Conservation (phyloP, 2,888 invertebrate genomes). For the Acanthosepion esculentum region DNA sequence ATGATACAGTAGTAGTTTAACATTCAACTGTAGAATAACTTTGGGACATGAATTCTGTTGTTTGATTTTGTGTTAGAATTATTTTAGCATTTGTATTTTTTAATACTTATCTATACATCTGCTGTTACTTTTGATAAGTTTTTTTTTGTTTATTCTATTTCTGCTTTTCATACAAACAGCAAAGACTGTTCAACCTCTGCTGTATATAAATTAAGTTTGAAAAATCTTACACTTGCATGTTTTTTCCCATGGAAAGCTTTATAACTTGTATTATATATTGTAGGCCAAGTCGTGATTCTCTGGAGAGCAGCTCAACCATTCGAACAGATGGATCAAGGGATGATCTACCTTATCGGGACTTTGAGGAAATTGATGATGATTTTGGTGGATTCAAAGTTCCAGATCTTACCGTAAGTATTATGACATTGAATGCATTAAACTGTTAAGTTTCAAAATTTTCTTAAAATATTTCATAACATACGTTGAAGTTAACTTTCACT, state of each 20-base stretch:
- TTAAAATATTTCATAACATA: no score
- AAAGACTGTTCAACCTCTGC: no score
- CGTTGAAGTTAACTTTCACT: no score
- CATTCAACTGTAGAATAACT: no score
- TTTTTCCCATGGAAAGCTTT: background rate
- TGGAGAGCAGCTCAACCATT: conserved; percentile 60
- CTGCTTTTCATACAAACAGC: no score
- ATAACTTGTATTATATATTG: background rate
- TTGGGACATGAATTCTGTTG: no score
- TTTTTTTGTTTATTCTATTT: no score
- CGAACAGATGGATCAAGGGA: conserved; percentile 56
- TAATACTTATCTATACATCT: background rate
- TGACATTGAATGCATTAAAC: background rate
- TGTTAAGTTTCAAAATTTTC: background rate
- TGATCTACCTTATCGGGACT: conserved; percentile 64
- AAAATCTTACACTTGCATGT: no score
- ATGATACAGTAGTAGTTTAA: no score
- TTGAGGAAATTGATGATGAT: conserved; percentile 66
- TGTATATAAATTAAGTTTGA: no score
- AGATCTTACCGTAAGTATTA: conserved; percentile 67
- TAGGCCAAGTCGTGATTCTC: conserved; percentile 69
- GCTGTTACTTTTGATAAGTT: background rate
- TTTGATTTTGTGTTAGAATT: no score
- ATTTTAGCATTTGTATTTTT: no score
- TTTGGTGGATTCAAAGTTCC: conserved; percentile 73